A percentile compares a stretch with the other conserved stretches of the same genome.
phyloP scores from a whole-genome alignment of 2,888 invertebrate species.

The Penaeus monodon region DNA sequence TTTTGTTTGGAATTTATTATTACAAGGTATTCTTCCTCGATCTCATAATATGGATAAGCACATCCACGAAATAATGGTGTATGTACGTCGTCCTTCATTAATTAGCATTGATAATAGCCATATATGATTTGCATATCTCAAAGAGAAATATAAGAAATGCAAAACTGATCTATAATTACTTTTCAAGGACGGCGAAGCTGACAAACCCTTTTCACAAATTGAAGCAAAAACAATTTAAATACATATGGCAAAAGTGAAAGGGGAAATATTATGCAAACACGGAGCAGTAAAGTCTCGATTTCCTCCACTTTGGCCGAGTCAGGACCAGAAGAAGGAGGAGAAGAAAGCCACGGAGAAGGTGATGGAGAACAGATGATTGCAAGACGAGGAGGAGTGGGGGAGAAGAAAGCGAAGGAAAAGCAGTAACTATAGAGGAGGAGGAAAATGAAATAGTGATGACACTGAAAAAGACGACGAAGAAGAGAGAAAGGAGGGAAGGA shows the following conservation, averaged over 20 bases:
- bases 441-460: background rate
- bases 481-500: background rate
- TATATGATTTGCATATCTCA: no score
- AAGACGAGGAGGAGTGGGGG: background rate
- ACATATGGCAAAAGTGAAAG: no score
- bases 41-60: background rate
- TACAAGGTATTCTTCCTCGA: no score
- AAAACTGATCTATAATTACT: background rate
- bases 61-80: background rate
- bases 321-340: background rate
- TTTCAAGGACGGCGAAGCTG: no score
- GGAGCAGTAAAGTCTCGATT: background rate
- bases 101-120: background rate
- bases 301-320: background rate
- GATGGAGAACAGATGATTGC: background rate
- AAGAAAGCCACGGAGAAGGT: background rate
- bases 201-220: no score
- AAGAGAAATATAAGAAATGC: background rate
- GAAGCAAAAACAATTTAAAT: no score
- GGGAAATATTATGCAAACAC: no score
- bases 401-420: background rate
- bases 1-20: no score
- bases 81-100: background rate
- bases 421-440: background rate
- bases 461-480: background rate